Base-by-base conservation (phyloP, 2,113 vertebrate species). In the Rissa tridactyla region DNA sequence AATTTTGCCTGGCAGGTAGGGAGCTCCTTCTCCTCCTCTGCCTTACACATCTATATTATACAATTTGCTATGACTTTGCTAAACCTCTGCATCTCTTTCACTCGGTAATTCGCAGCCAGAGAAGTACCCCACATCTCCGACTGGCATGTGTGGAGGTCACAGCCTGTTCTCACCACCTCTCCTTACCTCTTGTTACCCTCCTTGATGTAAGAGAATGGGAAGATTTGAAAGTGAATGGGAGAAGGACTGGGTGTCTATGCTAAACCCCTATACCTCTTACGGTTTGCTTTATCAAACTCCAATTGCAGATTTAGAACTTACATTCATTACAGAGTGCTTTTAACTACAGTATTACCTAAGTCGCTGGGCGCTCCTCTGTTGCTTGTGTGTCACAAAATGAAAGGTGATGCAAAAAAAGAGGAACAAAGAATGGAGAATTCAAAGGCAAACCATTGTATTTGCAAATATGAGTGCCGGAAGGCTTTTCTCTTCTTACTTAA, bases 1-100 rank as follows among this genome's bases (percentile, higher is more conserved):
- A 80, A n/a, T 86, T 94, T 92, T 94, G 68, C 64, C 54, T 90
- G 38, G 42, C 64, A 92, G 71, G 57, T 90, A 85, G 19, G n/a
- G 58, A 92, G 32, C 46, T 94, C 7, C 27, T 88, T 58, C 57
- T 90, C 51, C 29, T 82, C 38, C 16, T 47, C 13, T 9, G 15
- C 27, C 17, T 86, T 70, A 51, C 38, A 49, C 25, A 69, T 57
- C 58, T 73, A 1, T 57, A 15, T 77, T 77, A 12, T 34, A 52
- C 58, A 65, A 34, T 76, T 82, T 87, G 22, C 60, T 38, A 13
- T 36, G 61, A 70, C 55, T 86, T 64, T 17, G 19, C 54, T 85
- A 47, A 70, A 9, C 65, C 51, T 78, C 51, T 42, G 15, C 61
- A 19, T 62, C 29, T 78, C 38, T 91, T 51, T 54, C 61, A 49